These are phyloP conservation scores for Capitella teleta DNA, from an alignment of 1,140 invertebrate genomes.

Conservation along the genomic window DNA sequence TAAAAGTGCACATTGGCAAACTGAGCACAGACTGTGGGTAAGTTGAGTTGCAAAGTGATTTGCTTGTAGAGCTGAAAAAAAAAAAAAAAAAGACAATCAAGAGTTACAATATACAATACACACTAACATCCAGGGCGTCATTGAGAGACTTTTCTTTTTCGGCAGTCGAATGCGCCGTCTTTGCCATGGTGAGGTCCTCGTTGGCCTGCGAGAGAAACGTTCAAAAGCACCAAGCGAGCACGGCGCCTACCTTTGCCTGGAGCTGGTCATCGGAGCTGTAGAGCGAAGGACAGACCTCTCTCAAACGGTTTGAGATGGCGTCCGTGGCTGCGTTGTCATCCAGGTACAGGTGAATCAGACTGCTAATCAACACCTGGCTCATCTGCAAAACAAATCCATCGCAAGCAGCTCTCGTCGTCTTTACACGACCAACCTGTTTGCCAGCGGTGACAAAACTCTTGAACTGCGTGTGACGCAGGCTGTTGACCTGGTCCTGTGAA, in stretches of 20 bases:
- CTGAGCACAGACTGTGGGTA: conserved; percentile 63
- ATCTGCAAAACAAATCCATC: conserved; percentile 26
- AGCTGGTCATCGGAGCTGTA: conserved; percentile 92
- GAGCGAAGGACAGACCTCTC: conserved; percentile 82
- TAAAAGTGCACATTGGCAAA: conserved; percentile 60
- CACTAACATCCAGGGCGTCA: conserved; percentile 52
- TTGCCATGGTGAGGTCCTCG: conserved; percentile 72
- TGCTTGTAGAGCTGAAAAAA: conserved; percentile 63
- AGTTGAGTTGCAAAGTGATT: conserved; percentile 66
- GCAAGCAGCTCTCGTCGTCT: too few relatives aligned
- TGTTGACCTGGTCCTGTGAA: conserved; percentile 11
- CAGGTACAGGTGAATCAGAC: conserved; percentile 59
- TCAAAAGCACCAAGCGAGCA: background rate
- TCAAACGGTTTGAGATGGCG: conserved; percentile 72
- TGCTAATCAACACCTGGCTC: conserved; percentile 37
- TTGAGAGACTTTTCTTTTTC: conserved; percentile 62
- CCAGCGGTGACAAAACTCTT: background rate
- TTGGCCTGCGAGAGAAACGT: conserved; percentile 52
- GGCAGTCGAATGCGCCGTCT: conserved; percentile 47
- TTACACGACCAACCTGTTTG: background rate
- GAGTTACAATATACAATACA: background rate
- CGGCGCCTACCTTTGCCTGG: conserved; percentile 64
- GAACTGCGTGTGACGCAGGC: conserved; percentile 4
- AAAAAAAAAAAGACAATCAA: conserved; percentile 3
- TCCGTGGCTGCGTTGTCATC: conserved; percentile 89